Percentiles rank a stretch among this genome's conserved stretches.
Conservation (phyloP, 2,888 invertebrate genomes). For the Erebia aethiops region DNA sequence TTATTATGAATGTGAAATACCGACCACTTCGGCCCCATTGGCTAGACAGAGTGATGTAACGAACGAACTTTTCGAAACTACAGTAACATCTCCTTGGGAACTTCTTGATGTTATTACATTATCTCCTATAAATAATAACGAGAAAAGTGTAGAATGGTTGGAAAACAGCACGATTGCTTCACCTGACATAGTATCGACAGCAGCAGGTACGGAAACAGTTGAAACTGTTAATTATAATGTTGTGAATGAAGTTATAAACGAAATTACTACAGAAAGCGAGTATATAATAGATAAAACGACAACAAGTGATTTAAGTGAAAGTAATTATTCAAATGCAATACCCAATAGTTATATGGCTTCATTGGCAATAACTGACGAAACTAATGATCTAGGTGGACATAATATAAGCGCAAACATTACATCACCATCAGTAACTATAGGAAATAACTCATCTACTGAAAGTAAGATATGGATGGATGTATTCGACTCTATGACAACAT, state of each 20-base stretch:
- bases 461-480: neutral
- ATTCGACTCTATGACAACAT: neutral
- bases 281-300: conserved; percentile 6
- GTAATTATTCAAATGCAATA: conserved; percentile 2
- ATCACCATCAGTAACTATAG: neutral
- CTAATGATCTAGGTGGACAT: neutral
- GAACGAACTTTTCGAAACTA: conserved; percentile 34
- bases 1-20: conserved; percentile 65
- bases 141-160: conserved; percentile 8
- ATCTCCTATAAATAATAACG: conserved; percentile 16
- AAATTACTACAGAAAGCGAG: neutral
- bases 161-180: conserved; percentile 38
- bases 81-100: conserved; percentile 19
- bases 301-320: conserved; percentile 24
- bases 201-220: conserved; percentile 1
- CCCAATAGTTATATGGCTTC: neutral
- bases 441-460: neutral
- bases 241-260: conserved; percentile 1
- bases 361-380: neutral
- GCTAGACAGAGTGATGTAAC: conserved; percentile 40
- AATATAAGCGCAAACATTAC: neutral
- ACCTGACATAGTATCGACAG: conserved; percentile 27
- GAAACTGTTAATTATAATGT: neutral
- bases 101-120: conserved; percentile 26
- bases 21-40: conserved; percentile 44